These are phyloP conservation scores for Apistogramma diplotaenia DNA, from an alignment of 2,113 vertebrate species.

Conservation along the genomic window DNA sequence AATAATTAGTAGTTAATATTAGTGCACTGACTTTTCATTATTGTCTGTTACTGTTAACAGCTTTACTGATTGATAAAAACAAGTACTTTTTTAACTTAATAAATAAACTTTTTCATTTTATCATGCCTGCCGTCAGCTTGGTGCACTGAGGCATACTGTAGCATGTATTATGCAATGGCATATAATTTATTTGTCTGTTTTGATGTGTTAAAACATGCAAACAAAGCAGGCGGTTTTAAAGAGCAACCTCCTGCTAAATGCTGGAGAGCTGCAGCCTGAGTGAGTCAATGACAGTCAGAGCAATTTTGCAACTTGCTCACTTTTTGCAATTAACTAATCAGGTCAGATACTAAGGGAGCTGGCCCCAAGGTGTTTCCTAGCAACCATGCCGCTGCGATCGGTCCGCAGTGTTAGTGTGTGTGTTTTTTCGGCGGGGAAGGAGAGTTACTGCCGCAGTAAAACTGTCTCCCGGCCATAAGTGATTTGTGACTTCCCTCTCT, in stretches of 20 bases:
- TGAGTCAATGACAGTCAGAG: conserved; percentile 21
- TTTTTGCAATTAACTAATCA: conserved; percentile 81
- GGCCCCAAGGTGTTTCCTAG: conserved; percentile 79
- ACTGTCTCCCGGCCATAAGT: conserved; percentile 67
- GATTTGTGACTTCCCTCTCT: conserved; percentile 71
- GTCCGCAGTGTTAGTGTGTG: conserved; percentile 61
- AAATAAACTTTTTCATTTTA: conserved; percentile 3
- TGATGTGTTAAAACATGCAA: not conserved
- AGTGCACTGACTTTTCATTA: not conserved
- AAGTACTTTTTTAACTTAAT: too few species aligned
- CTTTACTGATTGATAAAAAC: not conserved
- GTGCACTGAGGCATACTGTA: not conserved
- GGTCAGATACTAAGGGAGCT: conserved; percentile 72
- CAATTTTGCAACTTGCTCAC: conserved; percentile 66
- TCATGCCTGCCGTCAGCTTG: not conserved
- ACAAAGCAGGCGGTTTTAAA: not conserved
- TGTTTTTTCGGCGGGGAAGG: conserved; percentile 51
- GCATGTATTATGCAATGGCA: not conserved
- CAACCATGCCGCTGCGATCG: conserved; percentile 66
- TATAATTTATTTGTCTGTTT: not conserved
- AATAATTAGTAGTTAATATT: not conserved
- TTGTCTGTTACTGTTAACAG: not conserved
- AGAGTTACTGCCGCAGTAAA: conserved; percentile 75
- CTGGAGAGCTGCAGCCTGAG: conserved; percentile 20
- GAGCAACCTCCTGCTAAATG: conserved; percentile 12